Evolutionary conservation across 2,797 vertebrate species (phyloP).

Genomic region (Tinamus major): DNA sequence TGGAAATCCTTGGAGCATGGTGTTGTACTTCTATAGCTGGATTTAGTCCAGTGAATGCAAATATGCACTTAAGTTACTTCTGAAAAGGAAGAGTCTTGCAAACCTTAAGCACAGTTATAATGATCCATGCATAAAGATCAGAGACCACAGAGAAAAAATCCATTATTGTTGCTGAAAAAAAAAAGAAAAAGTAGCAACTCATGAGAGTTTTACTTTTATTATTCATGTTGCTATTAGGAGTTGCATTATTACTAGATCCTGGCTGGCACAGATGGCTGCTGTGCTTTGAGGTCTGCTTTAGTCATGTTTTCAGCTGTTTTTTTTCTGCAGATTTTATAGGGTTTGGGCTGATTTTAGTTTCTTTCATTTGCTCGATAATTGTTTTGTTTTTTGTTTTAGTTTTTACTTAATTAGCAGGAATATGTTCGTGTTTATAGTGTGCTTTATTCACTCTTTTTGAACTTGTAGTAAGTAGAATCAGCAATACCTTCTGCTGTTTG

Average conservation of each 20-base stretch:
- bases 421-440: constrained; percentile 59
- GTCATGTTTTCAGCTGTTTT: constrained; percentile 57
- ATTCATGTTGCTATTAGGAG: constrained; percentile 74
- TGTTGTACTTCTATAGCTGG: not conserved
- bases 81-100: constrained; percentile 23
- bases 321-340: constrained; percentile 67
- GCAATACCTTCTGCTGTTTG: constrained; percentile 49
- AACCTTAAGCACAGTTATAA: constrained; percentile 68
- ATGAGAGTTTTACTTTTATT: constrained; percentile 73
- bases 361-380: constrained; percentile 76
- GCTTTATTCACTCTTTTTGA: constrained; percentile 56
- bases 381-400: constrained; percentile 65
- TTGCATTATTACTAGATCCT: constrained; percentile 73
- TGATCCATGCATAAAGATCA: constrained; percentile 65
- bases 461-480: constrained; percentile 53
- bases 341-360: constrained; percentile 70
- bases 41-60: constrained; percentile 28
- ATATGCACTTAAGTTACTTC: not conserved
- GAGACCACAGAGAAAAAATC: constrained; percentile 67
- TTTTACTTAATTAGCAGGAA: constrained; percentile 76
- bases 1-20: constrained; percentile 14
- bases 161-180: constrained; percentile 55
- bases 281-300: constrained; percentile 72
- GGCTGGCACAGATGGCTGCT: constrained; percentile 72
- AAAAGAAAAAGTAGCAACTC: constrained; percentile 40